These are phyloP conservation scores for Machimus atricapillus DNA, from an alignment of 2,888 invertebrate genomes.

Conservation along the genomic window DNA sequence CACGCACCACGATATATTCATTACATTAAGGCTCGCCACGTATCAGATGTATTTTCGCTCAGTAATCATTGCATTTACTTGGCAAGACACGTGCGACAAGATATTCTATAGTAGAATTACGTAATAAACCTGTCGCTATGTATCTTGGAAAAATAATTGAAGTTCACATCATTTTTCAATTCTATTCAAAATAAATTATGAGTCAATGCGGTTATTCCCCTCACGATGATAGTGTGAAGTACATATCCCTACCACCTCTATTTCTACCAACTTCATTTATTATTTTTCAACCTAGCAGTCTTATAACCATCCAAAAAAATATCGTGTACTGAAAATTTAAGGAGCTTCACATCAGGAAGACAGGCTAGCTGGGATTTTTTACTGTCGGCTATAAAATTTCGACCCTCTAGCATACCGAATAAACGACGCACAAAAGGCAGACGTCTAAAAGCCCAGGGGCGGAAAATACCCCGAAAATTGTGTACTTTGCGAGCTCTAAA, in stretches of 20 bases:
- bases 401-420: not conserved
- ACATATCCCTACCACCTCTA: not conserved
- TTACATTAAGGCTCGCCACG: not conserved
- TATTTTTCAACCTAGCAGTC: not conserved
- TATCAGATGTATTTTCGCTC: not conserved
- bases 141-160: not conserved
- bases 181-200: not conserved
- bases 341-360: not conserved
- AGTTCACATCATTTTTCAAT: not conserved
- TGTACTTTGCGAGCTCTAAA: not conserved
- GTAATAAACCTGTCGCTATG: not conserved
- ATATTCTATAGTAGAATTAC: no score
- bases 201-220: not conserved
- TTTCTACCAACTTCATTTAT: not conserved
- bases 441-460: conserved; percentile 1
- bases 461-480: not conserved
- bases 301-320: not conserved
- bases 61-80: not conserved
- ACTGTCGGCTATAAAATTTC: conserved; percentile 21
- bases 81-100: not conserved
- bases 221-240: not conserved
- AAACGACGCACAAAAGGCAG: conserved; percentile 10
- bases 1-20: not conserved
- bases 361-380: not conserved
- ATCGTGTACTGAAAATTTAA: not conserved